Base-by-base conservation (phyloP, 2,797 vertebrate species). In the Amblyraja radiata region DNA sequence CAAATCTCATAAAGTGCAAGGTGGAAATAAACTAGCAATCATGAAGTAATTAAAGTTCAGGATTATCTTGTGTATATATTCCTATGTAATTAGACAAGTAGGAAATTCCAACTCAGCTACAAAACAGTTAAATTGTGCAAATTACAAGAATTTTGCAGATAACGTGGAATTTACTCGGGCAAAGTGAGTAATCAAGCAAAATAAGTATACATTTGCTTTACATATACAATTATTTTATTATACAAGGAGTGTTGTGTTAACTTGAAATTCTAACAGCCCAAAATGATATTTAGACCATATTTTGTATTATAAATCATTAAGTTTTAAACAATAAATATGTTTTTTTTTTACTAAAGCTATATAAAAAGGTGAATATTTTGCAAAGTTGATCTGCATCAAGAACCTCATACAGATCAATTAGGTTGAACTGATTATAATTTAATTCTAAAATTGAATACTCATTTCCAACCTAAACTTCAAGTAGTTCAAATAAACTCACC, bases 401-500 rank as follows among this genome's bases (percentile, higher is more conserved):
- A n/a, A 88, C 14, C 36, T 68, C 2, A 88, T 88, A 8, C 6
- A 28, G 13, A 16, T 6, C 54, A 86, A 86, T 10, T 65, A 65
- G 32, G n/a, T 88, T 18, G 63, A 36, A 61, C 58, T 16, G 6
- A 88, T 32, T 65, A 68, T 1, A 88, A 86, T 68, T 88, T 65
- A 68, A 32, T 36, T 36, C 32, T 68, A 68, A 21, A 88, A 88
- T 32, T 14, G 18, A 63, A n/a, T 86, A n/a, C 16, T 63, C 61
- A 65, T 6, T 16, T 32, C 14, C 6, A 86, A 86, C 25, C 10
- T 25, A 23, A 84, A 21, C 16, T 11, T 14, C 39, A 83, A 68
- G 8, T 11, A 28, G 54, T 18, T 39, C 5, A 16, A 73, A 92
- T 94, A 95, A 94, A 95, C 98, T 97, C 96, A 98, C 99, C 99